Base-by-base conservation (phyloP, 2,888 invertebrate genomes). In the Leucoma salicis region DNA sequence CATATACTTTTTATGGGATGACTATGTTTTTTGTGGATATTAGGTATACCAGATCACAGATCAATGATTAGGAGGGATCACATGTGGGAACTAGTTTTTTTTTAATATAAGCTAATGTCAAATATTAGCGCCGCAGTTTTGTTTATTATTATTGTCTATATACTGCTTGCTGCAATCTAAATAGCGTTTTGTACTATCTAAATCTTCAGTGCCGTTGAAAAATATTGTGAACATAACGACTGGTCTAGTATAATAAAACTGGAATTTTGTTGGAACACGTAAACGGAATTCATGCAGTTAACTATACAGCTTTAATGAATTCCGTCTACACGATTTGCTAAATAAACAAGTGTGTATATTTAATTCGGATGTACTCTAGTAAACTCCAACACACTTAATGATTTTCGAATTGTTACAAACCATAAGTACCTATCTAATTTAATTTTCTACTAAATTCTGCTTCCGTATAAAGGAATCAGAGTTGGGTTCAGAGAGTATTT, bases 121-220 rank as follows among this genome's bases (percentile, higher is more conserved):
- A n/a, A 25, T 31, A 36, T 33, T 43, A 11, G 29, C 39, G 41
- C 27, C 36, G 32, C 42, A 39, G 27, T 40, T 39, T 49, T 55
- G 41, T 44, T 44, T 39, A 43, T 41, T 42, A 48, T 51, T 52
- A 37, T 33, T 46, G 46, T 33, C 21, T 24, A 28, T 24, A 33
- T 21, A 24, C n/a, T 21, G 2, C n/a, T 28, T 37, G n/a, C n/a
- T n/a, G n/a, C n/a, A n/a, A 28, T 27, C 31, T 21, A 5, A 3
- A 21, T 21, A 21, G 2, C 16, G 3, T 16, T 4, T 16, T 28
- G 15, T 35, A 15, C 14, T 32, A 31, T 37, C 27, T 42, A 14
- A 18, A 28, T 28, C 12, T 27, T 5, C 8, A 21, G 8, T 18
- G 8, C 11, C 12, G 15, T 16, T 11, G 7, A 32, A 32, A 31